Percentiles rank a stretch among this genome's conserved stretches.
phyloP scores from a whole-genome alignment of 2,113 vertebrate genomes.

The Ellobius talpinus region DNA sequence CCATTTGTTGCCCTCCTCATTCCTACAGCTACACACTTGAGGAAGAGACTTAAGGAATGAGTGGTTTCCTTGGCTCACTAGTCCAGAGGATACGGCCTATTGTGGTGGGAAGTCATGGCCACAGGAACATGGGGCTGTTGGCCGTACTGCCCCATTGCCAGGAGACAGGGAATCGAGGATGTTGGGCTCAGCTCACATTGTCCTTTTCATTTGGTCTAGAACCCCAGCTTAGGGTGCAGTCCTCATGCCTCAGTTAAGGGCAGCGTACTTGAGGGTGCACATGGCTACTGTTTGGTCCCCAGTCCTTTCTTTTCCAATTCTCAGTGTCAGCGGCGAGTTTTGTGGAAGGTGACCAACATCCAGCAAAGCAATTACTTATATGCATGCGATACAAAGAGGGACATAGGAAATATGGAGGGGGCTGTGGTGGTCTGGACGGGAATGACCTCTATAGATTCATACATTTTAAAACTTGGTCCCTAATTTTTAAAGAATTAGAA shows the following conservation, averaged over 20 bases:
- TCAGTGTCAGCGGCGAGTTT: neutral
- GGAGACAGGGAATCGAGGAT: neutral
- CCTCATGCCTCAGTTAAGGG: neutral
- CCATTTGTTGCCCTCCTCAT: neutral
- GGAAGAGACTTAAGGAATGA: neutral
- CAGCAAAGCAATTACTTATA: neutral
- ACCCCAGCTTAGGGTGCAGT: neutral
- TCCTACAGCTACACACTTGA: neutral
- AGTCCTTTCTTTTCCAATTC: neutral
- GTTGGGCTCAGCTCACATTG: neutral
- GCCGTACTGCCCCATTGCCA: too few relatives aligned
- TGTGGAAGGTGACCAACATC: neutral
- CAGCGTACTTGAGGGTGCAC: neutral
- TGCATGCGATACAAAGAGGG: neutral
- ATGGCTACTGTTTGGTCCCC: neutral
- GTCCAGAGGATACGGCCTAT: neutral
- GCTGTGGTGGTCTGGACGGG: neutral
- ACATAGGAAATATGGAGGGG: neutral
- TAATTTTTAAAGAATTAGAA: neutral
- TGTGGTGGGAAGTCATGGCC: neutral
- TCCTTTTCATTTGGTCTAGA: neutral
- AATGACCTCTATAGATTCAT: neutral
- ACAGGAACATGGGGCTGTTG: neutral
- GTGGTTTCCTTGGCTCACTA: neutral
- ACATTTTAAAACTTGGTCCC: neutral